Evolutionary conservation across 1,140 invertebrate genomes (phyloP).

Genomic region (Chelonus insularis): DNA sequence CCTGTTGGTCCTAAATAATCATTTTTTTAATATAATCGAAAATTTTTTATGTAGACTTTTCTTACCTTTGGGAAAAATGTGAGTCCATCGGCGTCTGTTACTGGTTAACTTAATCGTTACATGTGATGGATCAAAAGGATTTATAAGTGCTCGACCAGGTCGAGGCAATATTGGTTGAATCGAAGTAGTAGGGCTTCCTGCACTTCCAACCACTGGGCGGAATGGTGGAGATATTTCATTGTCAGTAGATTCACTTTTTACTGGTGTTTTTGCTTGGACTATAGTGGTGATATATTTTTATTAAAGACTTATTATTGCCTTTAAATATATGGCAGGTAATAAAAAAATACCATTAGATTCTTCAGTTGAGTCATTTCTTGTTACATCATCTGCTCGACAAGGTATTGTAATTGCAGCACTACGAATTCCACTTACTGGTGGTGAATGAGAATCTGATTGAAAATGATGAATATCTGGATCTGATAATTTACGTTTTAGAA

Average conservation of each 20-base stretch:
- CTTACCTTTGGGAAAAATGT: slow-evolving; percentile 94
- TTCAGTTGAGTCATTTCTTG: slow-evolving; percentile 40
- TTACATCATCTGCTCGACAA: slow-evolving; percentile 47
- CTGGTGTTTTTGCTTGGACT: slow-evolving; percentile 39
- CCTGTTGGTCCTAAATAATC: slow-evolving; percentile 87
- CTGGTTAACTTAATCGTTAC: slow-evolving; percentile 96
- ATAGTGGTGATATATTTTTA: slow-evolving; percentile 2
- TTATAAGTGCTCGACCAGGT: slow-evolving; percentile 80
- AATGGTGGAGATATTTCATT: slow-evolving; percentile 62
- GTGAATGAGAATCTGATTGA: slow-evolving; percentile 51
- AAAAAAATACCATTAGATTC: slow-evolving; percentile 39
- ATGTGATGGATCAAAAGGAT: slow-evolving; percentile 97
- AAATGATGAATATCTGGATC: slow-evolving; percentile 79
- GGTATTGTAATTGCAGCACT: slow-evolving; percentile 64
- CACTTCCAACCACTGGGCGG: slow-evolving; percentile 63
- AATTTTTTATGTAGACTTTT: neutral
- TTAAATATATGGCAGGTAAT: neutral
- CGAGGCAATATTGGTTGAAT: slow-evolving; percentile 59
- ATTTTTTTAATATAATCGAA: slow-evolving; percentile 13
- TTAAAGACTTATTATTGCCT: no score
- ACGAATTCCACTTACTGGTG: slow-evolving; percentile 38
- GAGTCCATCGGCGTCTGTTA: slow-evolving; percentile 95
- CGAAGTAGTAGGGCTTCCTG: slow-evolving; percentile 53
- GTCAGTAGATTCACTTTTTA: slow-evolving; percentile 54
- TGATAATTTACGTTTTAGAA: slow-evolving; percentile 74